These are phyloP conservation scores for Matsumurasca onukii DNA, from an alignment of 1,140 invertebrate species.

Conservation along the genomic window DNA sequence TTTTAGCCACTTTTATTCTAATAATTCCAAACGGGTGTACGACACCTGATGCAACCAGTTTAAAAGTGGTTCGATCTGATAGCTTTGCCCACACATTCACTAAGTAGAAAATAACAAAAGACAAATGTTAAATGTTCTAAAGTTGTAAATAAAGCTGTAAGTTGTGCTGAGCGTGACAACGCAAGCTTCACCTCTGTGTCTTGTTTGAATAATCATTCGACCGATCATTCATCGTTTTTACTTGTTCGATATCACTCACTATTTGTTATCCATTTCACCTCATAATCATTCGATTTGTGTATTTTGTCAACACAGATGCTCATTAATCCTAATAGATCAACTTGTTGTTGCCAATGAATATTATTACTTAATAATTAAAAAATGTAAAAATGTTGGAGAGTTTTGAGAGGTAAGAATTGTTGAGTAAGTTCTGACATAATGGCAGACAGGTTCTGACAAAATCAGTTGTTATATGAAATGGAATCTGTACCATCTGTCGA, in stretches of 20 bases:
- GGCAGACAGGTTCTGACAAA: background rate
- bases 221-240: background rate
- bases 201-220: constrained; percentile 15
- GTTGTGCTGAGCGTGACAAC: background rate
- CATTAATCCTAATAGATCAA: background rate
- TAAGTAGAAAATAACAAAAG: background rate
- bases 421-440: background rate
- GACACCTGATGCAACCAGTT: no score
- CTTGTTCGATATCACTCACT: background rate
- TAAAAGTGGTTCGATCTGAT: constrained; percentile 9
- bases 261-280: background rate
- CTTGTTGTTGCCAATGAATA: constrained; percentile 11
- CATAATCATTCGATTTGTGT: background rate
- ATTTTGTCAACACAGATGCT: constrained; percentile 5
- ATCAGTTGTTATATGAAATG: no score
- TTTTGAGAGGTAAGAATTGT: background rate
- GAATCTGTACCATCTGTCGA: no score
- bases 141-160: constrained; percentile 4
- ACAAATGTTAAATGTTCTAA: constrained; percentile 16
- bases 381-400: background rate
- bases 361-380: background rate
- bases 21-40: no score
- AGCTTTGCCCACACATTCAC: constrained; percentile 5
- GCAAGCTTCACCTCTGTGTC: constrained; percentile 17
- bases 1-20: constrained; percentile 3